Conservation (phyloP, 1,140 invertebrate genomes). For the Aphis craccivora region DNA sequence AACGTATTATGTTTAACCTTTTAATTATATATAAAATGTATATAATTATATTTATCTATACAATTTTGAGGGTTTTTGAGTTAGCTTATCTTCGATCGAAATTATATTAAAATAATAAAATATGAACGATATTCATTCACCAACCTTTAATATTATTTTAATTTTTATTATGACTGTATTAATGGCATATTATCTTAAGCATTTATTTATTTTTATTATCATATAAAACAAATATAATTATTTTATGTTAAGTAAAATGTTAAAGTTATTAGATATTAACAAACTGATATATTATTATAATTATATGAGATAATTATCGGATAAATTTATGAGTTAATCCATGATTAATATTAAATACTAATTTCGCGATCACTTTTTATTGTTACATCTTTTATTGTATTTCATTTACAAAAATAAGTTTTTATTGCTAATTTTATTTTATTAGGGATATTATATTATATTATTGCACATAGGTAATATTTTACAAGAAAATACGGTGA, state of each 20-base stretch:
- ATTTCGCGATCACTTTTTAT: neutral
- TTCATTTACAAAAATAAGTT: conserved; percentile 6
- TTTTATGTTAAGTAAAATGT: neutral
- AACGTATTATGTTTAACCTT: too few species aligned
- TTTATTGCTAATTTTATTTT: conserved; percentile 15
- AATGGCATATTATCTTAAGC: neutral
- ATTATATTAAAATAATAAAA: neutral
- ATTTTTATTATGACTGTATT: neutral
- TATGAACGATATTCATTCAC: neutral
- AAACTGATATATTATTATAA: neutral
- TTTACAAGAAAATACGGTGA: neutral
- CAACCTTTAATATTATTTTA: neutral
- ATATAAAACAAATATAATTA: neutral
- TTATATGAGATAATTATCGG: neutral
- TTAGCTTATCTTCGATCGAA: neutral
- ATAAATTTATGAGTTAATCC: neutral
- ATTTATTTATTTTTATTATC: neutral
- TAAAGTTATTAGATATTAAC: neutral
- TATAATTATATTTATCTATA: neutral
- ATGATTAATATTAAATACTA: neutral
- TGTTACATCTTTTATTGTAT: neutral
- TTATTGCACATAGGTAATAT: neutral
- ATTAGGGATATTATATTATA: neutral
- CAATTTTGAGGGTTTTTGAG: neutral
- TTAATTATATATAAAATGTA: too few species aligned